Evolutionary conservation across 2,797 vertebrate genomes (phyloP).

Genomic region (Potorous gilbertii): DNA sequence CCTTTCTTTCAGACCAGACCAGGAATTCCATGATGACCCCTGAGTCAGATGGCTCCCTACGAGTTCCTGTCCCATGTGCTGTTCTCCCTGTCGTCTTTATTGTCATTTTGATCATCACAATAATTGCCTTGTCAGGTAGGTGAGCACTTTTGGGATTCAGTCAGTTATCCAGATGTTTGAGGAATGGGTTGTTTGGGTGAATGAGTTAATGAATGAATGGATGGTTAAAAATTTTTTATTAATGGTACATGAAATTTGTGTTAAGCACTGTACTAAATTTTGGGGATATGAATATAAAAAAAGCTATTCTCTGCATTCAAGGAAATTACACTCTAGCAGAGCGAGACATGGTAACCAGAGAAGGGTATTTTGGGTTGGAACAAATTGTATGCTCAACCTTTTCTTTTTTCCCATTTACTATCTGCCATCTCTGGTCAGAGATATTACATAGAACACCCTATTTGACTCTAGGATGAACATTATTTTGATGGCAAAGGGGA

Average conservation of each 20-base stretch:
- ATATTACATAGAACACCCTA: background rate
- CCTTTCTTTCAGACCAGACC: constrained; percentile 50
- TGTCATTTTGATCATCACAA: constrained; percentile 37
- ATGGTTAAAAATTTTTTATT: background rate
- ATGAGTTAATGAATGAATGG: background rate
- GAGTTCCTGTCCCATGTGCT: constrained; percentile 67
- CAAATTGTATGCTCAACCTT: constrained; percentile 12
- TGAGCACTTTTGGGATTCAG: background rate
- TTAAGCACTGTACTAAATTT: background rate
- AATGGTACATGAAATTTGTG: background rate
- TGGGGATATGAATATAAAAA: background rate
- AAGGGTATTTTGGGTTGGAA: background rate
- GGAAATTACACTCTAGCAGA: background rate
- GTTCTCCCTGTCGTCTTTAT: constrained; percentile 30
- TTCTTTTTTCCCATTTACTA: background rate
- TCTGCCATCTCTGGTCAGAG: constrained; percentile 4
- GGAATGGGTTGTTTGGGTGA: background rate
- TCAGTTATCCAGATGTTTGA: background rate
- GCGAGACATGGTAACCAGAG: background rate
- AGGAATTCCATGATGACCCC: background rate
- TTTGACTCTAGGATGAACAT: background rate
- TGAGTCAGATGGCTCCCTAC: constrained; percentile 64
- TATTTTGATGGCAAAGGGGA: background rate
- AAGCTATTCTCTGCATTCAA: background rate
- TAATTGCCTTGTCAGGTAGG: constrained; percentile 65